A percentile compares a stretch with the other conserved stretches of the same genome.
Evolutionary conservation across 2,888 invertebrate genomes (phyloP).

Genomic region (Pseudoips prasinana): DNA sequence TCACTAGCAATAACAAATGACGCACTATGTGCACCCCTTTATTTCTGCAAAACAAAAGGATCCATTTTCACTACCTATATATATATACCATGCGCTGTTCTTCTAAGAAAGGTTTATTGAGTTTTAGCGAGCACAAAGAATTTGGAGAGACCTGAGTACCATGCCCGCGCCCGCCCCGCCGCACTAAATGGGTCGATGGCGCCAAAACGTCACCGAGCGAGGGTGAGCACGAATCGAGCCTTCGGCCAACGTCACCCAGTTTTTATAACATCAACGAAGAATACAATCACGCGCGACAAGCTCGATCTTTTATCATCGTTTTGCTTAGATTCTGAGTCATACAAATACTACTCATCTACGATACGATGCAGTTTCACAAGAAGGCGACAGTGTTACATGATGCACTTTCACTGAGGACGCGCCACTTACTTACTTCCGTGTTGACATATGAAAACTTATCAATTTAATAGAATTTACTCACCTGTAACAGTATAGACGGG

Average conservation of each 20-base stretch:
- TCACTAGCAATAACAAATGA: conserved; percentile 73
- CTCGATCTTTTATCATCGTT: conserved; percentile 42
- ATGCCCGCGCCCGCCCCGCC: conserved; percentile 68
- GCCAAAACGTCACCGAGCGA: conserved; percentile 73
- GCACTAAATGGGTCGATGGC: conserved; percentile 80
- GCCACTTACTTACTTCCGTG: conserved; percentile 54
- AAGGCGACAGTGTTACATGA: conserved; percentile 77
- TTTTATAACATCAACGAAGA: conserved; percentile 43
- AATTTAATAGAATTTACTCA: conserved; percentile 54
- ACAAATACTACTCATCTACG: conserved; percentile 32
- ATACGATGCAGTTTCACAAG: conserved; percentile 79
- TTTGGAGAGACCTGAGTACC: conserved; percentile 48
- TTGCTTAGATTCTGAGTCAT: conserved; percentile 50
- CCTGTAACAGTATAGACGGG: conserved; percentile 71
- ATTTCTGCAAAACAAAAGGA: conserved; percentile 66
- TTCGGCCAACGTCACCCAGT: conserved; percentile 33
- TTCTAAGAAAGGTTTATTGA: conserved; percentile 56
- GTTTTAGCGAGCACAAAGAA: conserved; percentile 57
- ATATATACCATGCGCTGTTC: conserved; percentile 42
- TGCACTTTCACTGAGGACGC: conserved; percentile 78
- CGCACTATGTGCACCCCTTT: conserved; percentile 76
- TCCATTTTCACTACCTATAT: conserved; percentile 38
- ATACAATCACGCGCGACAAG: conserved; percentile 31
- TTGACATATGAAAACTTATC: conserved; percentile 47
- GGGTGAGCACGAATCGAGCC: conserved; percentile 46